Base-by-base conservation (phyloP, 2,797 vertebrate species). In the Anableps anableps region DNA sequence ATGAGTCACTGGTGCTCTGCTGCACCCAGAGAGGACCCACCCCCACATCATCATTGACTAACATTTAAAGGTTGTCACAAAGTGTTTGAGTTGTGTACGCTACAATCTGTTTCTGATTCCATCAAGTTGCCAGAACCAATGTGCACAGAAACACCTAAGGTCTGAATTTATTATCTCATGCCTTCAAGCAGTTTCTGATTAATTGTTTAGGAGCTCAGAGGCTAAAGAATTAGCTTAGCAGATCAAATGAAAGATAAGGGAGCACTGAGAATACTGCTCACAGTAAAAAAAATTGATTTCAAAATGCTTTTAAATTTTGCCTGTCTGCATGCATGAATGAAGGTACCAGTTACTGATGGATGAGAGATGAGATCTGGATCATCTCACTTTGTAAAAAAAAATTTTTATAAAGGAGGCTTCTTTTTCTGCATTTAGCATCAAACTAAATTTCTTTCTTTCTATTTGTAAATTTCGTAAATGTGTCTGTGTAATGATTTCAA, bases 1-100 rank as follows among this genome's bases (percentile, higher is more conserved):
- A 90, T 95, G 94, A 94, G 84, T 95, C 93, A 94, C 87, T 29
- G 74, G 85, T 68, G 53, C 80, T 51, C 70, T 62, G 5, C 45
- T 41, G 83, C 21, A 62, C 0, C 31, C 80, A 62, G 82, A 85
- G 74, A 85, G 60, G 90, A 91, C 84, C 84, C 91, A 93, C 92
- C 85, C 74, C 79, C 7, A 47, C 72, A 81, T 78, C 62, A 81
- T 77, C 86, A 88, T 78, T 50, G 66, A 80, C 47, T 92, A 93
- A 92, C 92, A 89, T 91, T 93, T 92, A 93, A 90, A 92, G 90
- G 92, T 89, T 92, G 86, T 71, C 85, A 81, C 78, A 87, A 86
- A 89, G 76, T 86, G 75, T 85, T 80, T 85, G 58, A 76, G 47
- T 64, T 72, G 75, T 60, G 48, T 73, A 47, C 23, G 47, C 58